Base-by-base conservation (phyloP, 2,113 vertebrate species). In the Lipotes vexillifer region DNA sequence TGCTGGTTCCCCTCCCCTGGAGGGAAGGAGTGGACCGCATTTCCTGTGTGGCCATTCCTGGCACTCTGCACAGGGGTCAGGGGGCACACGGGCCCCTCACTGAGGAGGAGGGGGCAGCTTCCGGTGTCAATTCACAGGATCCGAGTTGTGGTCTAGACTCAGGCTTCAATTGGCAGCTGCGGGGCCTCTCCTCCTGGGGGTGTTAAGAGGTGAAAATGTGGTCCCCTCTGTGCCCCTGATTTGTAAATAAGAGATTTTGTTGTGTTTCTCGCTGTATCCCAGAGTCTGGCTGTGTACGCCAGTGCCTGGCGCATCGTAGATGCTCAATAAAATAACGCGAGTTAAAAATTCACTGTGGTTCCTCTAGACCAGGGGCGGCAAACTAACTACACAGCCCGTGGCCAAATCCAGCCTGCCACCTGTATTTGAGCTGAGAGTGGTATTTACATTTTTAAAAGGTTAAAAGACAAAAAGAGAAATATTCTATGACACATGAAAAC, bases 11-110 rank as follows among this genome's bases (percentile, higher is more conserved):
- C 74, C 17, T 38, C 14, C 8, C 17, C 55, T 5, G 25, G 29
- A 25, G 25, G 44, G 29, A 55, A 31, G 78, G 49, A 21, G 44
- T 15, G 5, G 20, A 29, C 0, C 1, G 3, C 0, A 5, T 23
- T 46, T 31, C 61, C 80, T 5, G 8, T 23, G 36, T 12, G 69
- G 15, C 36, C 41, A 31, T 46, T 27, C 59, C 52, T 41, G 17
- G 23, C 31, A 36, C 33, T 29, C 8, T 9, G 0, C 17, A 44
- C 41, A 41, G 41, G 41, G 41, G 41, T 41, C 41, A 41, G 21
- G 57, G 57, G 46, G 29, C 15, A 33, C 20, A 41, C 1, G 61
- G 59, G 4, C n/a, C n/a, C 2, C 2, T 68, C 27, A 1, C 27
- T 4, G 59, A 92, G 8, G n/a, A 33, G 4, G 46, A 44, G 11